A percentile compares a stretch with the other conserved stretches of the same genome.
phyloP scores from a whole-genome alignment of 2,113 vertebrate species.

The Microcebus ravelobensis region DNA sequence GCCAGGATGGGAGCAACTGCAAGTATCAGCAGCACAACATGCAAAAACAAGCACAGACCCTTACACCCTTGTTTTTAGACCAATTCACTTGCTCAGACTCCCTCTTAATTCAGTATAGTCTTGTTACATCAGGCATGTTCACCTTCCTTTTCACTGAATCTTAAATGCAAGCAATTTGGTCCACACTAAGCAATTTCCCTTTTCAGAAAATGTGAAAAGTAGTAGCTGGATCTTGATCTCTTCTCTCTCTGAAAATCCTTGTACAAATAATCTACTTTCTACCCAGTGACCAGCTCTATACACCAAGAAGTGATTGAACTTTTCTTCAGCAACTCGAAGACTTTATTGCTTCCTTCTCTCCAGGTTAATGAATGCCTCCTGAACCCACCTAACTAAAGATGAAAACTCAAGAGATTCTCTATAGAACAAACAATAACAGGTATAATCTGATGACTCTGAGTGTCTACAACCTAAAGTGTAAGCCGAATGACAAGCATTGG shows the following conservation, averaged over 20 bases:
- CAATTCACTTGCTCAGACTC: neutral
- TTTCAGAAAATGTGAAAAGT: neutral
- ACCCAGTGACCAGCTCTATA: neutral
- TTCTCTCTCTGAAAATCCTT: neutral
- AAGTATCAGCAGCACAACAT: neutral
- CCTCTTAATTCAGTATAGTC: neutral
- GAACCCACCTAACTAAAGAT: neutral
- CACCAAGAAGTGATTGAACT: neutral
- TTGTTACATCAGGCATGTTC: neutral
- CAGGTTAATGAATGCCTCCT: neutral
- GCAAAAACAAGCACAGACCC: neutral
- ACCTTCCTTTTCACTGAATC: neutral
- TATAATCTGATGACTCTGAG: neutral
- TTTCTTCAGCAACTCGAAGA: slow-evolving; percentile 4
- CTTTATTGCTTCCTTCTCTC: neutral
- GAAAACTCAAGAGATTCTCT: neutral
- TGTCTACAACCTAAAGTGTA: neutral
- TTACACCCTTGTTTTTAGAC: neutral
- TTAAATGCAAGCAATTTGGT: neutral
- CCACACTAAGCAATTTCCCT: neutral
- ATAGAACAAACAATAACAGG: neutral
- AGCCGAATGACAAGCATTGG: neutral
- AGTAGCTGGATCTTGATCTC: neutral
- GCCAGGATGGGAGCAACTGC: neutral
- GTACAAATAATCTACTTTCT: neutral